Evolutionary conservation across 2,113 vertebrate genomes (phyloP).

Genomic region (Boulengeromyrus knoepffleri): DNA sequence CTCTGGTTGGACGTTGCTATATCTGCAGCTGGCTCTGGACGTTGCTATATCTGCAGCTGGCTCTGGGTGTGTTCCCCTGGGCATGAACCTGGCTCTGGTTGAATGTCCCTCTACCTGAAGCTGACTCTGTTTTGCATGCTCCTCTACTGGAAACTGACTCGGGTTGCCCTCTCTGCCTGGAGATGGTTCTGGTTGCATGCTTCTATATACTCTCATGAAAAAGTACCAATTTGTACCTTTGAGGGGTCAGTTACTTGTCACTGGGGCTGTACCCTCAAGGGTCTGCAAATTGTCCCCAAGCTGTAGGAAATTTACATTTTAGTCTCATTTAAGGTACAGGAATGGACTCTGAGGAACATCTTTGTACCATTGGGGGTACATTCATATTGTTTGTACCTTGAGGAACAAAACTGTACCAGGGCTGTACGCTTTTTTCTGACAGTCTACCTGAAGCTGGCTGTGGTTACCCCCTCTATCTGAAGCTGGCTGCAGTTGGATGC

Average conservation of each 20-base stretch:
- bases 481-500: neutral
- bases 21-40: neutral
- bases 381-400: neutral
- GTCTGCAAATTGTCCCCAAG: neutral
- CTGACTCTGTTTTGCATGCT: neutral
- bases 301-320: neutral
- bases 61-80: neutral
- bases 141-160: neutral
- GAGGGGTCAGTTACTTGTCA: neutral
- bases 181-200: neutral
- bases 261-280: neutral
- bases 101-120: neutral
- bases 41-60: neutral
- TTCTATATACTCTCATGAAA: neutral
- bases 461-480: neutral
- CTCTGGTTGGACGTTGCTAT: neutral
- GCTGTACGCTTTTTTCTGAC: too few relatives aligned
- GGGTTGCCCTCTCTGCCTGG: neutral
- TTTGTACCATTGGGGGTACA: neutral
- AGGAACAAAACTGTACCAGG: neutral
- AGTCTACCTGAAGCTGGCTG: neutral
- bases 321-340: neutral
- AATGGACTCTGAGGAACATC: neutral
- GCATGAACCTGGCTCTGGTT: neutral
- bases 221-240: neutral